Conservation (phyloP, 2,113 vertebrate species). For the Tragelaphus scriptus region DNA sequence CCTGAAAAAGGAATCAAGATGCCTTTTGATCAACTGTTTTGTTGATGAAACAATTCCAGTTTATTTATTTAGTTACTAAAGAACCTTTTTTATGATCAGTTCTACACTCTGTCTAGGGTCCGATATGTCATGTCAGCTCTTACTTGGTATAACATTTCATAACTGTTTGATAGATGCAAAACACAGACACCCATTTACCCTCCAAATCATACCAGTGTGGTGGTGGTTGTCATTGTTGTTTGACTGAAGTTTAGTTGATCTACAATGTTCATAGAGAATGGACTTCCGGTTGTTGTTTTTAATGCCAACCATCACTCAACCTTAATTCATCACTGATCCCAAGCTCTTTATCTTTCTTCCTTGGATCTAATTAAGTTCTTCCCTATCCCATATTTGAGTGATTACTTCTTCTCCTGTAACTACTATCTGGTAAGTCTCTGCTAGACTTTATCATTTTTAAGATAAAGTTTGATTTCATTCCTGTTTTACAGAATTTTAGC, state of each 20-base stretch:
- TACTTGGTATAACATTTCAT: background rate
- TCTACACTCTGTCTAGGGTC: background rate
- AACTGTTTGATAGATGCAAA: background rate
- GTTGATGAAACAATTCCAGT: background rate
- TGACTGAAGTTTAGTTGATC: background rate
- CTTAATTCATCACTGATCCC: background rate
- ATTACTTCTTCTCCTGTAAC: background rate
- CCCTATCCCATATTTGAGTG: background rate
- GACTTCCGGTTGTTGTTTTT: background rate
- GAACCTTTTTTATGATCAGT: background rate
- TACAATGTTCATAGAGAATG: background rate
- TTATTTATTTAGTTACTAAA: background rate
- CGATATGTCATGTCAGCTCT: background rate
- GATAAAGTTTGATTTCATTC: background rate
- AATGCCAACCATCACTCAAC: background rate
- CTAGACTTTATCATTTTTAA: background rate
- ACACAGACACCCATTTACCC: background rate
- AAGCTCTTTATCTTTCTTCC: background rate
- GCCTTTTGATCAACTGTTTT: background rate
- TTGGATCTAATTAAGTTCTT: background rate
- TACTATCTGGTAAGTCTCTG: background rate
- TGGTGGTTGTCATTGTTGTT: background rate
- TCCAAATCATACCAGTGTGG: background rate
- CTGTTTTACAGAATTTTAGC: background rate
- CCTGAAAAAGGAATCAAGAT: background rate